Base-by-base conservation (phyloP, 2,113 vertebrate species). In the Odobenus rosmarus region DNA sequence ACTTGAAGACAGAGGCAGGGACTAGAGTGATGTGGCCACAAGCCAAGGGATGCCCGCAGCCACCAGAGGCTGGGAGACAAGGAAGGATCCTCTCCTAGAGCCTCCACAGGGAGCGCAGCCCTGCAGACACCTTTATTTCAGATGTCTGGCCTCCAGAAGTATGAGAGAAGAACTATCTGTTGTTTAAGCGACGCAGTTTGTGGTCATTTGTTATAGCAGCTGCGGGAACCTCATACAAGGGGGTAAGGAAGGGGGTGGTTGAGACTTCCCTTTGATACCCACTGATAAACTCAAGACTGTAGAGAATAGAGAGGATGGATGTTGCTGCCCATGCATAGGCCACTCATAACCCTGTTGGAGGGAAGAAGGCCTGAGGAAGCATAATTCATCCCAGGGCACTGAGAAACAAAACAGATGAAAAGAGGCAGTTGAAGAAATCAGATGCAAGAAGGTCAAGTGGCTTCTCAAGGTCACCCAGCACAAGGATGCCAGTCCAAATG, bases 391-490 rank as follows among this genome's bases (percentile, higher is more conserved):
- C 53, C 1, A 36, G 55, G 13, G 16, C 28, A 10, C 2, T 24
- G 46, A 69, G 55, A 82, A 93, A 55, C 23, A 92, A 74, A 96
- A 92, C n/a, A 88, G 55, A 57, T 31, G 36, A 33, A 87, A 87
- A 82, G 46, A 82, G 12, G 10, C 24, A 64, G 74, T 83, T 62
- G 36, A 90, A 72, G 46, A 69, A 90, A 72, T 80, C 83, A 76
- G 5, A 39, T 49, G 39, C 49, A 28, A 81, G 36, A 57, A 62
- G 79, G 67, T 71, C 84, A 39, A 18, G 49, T 13, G 49, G 49
- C 57, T 97, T 74, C 23, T 33, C 88, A 64, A 76, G 31, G 86
- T 62, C 36, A 49, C 67, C 39, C 74, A 77, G 72, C 23, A 33
- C 18, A 24, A 36, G 61, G 11, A 9, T 77, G 55, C 18, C 46